Percentiles rank a stretch among this genome's conserved stretches.
phyloP scores from a whole-genome alignment of 2,113 vertebrate species.

The Eptesicus fuscus region DNA sequence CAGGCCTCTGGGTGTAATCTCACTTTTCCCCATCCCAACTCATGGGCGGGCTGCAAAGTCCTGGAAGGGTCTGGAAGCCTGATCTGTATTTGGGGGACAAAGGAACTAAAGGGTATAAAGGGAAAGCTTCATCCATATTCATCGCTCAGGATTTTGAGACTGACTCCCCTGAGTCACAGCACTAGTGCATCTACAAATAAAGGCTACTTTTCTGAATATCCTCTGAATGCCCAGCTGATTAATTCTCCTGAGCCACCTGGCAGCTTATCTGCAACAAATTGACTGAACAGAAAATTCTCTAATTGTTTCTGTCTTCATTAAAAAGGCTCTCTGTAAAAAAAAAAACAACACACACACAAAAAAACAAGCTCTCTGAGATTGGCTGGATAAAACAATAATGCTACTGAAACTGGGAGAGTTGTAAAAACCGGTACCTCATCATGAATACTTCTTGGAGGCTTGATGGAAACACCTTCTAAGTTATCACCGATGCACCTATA shows the following conservation, averaged over 20 bases:
- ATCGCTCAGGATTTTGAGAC: no score
- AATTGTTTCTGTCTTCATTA: neutral
- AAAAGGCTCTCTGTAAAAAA: neutral
- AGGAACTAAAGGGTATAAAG: no score
- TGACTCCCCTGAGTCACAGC: no score
- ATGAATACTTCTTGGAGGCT: neutral
- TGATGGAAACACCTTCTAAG: neutral
- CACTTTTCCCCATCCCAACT: no score
- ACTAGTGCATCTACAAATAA: no score
- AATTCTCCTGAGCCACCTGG: no score
- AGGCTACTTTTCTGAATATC: no score
- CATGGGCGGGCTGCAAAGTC: no score
- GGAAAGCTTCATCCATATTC: no score
- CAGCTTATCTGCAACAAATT: neutral
- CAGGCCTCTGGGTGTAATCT: neutral
- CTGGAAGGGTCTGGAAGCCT: no score
- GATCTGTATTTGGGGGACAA: no score
- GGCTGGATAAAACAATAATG: neutral
- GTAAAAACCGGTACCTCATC: neutral
- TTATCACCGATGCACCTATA: neutral
- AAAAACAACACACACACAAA: neutral
- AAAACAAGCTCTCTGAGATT: neutral
- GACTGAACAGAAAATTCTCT: constrained; percentile 56
- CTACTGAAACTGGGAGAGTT: neutral
- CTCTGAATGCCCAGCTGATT: no score